Base-by-base conservation (phyloP, 2,797 vertebrate genomes). In the Syngnathus acus region DNA sequence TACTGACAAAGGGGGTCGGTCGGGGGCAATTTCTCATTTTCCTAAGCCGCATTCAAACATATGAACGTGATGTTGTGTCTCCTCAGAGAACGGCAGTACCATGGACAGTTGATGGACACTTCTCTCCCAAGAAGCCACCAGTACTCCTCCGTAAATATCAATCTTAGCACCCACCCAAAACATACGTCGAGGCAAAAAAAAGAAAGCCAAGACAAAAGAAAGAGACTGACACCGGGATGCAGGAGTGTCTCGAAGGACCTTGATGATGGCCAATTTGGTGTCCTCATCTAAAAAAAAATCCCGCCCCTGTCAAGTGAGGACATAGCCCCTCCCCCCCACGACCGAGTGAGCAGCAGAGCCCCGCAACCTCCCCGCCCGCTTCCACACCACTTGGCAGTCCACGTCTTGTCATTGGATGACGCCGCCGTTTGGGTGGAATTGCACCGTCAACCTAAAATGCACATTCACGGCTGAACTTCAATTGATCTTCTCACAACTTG, bases 91-190 rank as follows among this genome's bases (percentile, higher is more conserved):
- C 91, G 94, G 94, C 96, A 97, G 94, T 92, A 97, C 94, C 87
- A 98, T 98, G 97, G 95, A 99, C 94, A 99, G 97, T 97, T 99
- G 96, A 99, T 97, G 94, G 90, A 93, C 92, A 88, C 93, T 91
- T 82, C 79, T 86, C 75, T 78, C 68, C 91, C 78, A 77, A 83
- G 77, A 83, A 84, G 75, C 92, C 92, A 91, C 93, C 89, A 70
- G 54, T 74, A 42, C 37, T n/a, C 48, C 21, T 13, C n/a, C 53
- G 23, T 55, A 37, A 37, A 57, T 39, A 69, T 67, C n/a, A 67
- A 54, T 77, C 75, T 80, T 65, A 80, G 80, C 68, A 69, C 70
- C 80, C 66, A 82, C 79, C 67, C 69, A 71, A 50, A 82, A 81
- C 82, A 86, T 74, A 68, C 13, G 26, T 26, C 5, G 54, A 57